Conservation (phyloP, 2,888 invertebrate species). For the Acronicta psi region DNA sequence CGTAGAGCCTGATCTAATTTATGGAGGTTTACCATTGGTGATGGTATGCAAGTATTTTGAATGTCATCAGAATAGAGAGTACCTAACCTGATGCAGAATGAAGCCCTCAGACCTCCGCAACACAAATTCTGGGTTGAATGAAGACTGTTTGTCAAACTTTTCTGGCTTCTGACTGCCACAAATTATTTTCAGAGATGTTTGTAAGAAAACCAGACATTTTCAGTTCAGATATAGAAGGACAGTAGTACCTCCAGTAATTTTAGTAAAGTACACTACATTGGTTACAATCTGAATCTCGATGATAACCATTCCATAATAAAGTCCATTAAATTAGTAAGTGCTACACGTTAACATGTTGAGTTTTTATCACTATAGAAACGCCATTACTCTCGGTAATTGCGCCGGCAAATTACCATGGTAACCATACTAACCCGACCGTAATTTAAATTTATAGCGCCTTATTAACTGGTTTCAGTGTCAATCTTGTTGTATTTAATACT, state of each 20-base stretch:
- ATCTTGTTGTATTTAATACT: conserved; percentile 8
- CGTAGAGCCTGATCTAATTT: too few species aligned
- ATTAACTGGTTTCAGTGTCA: conserved; percentile 19
- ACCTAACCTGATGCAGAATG: too few species aligned
- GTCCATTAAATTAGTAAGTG: conserved; percentile 38
- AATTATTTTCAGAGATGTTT: too few species aligned
- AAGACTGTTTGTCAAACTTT: too few species aligned
- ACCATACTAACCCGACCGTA: conserved; percentile 23
- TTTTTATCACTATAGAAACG: conserved; percentile 47
- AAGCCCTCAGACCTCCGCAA: too few species aligned
- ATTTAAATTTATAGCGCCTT: conserved; percentile 33
- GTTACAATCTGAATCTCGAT: conserved; percentile 29
- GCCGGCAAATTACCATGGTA: conserved; percentile 35
- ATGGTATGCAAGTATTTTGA: too few species aligned
- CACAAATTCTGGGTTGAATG: too few species aligned
- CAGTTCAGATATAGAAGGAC: too few species aligned
- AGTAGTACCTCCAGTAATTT: conserved; percentile 21
- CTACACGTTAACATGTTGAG: conserved; percentile 33
- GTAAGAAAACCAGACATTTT: too few species aligned
- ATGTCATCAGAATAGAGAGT: too few species aligned
- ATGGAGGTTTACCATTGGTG: too few species aligned
- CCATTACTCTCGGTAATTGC: conserved; percentile 49
- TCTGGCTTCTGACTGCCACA: too few species aligned
- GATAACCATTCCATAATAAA: conserved; percentile 39
- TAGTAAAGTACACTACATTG: conserved; percentile 32